Percentiles rank a stretch among this genome's conserved stretches.
phyloP scores from a whole-genome alignment of 2,888 invertebrate species.

The Sphinx pinastri region DNA sequence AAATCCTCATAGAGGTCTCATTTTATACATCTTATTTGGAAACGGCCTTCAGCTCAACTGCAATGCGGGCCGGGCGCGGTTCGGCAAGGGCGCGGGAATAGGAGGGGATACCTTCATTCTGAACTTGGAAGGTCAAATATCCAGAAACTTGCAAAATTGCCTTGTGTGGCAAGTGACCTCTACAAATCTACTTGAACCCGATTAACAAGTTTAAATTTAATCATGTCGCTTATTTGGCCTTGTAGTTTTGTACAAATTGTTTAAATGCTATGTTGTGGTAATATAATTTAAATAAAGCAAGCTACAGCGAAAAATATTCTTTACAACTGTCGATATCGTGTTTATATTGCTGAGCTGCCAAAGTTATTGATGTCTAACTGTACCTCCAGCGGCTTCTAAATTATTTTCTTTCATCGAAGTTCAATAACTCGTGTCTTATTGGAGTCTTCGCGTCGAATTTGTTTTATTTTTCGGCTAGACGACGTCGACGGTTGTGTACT shows the following conservation, averaged over 20 bases:
- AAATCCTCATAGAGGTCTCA: not conserved
- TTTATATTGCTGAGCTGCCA: slow-evolving; percentile 17
- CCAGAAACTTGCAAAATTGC: slow-evolving; percentile 63
- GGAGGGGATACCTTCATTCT: slow-evolving; percentile 56
- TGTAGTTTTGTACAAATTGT: not conserved
- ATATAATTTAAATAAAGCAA: not conserved
- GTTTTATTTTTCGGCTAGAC: slow-evolving; percentile 36
- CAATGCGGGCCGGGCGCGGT: slow-evolving; percentile 72
- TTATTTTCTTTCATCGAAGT: slow-evolving; percentile 35
- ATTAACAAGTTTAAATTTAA: slow-evolving; percentile 22
- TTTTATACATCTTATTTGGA: slow-evolving; percentile 53
- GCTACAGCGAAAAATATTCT: not conserved
- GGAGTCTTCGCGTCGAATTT: slow-evolving; percentile 31
- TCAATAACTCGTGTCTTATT: slow-evolving; percentile 40
- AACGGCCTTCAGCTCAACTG: slow-evolving; percentile 72
- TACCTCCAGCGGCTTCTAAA: slow-evolving; percentile 30
- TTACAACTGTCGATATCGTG: slow-evolving; percentile 21
- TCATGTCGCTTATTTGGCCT: slow-evolving; percentile 3
- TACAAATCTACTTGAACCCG: slow-evolving; percentile 50
- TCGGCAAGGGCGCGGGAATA: slow-evolving; percentile 42
- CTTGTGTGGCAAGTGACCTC: slow-evolving; percentile 58
- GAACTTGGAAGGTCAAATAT: slow-evolving; percentile 78
- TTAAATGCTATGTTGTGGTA: not conserved
- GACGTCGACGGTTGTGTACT: slow-evolving; percentile 25
- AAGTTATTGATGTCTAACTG: slow-evolving; percentile 28